These are phyloP conservation scores for Numenius arquata DNA, from an alignment of 2,113 vertebrate genomes.

Conservation along the genomic window DNA sequence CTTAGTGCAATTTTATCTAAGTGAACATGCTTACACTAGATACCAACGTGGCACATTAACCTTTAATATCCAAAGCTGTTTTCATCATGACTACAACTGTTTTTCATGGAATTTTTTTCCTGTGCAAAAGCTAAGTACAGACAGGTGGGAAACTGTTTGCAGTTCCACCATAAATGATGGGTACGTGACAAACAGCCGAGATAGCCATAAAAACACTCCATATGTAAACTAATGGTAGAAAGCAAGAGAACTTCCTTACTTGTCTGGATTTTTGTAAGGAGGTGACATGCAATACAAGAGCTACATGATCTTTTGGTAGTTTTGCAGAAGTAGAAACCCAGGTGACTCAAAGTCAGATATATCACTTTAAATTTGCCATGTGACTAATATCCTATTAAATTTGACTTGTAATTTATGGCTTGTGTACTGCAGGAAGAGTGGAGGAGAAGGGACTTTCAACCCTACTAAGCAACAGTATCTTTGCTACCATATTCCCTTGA, in stretches of 20 bases:
- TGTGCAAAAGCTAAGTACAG: neutral
- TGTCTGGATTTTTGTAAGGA: neutral
- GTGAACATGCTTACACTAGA: neutral
- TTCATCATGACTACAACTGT: neutral
- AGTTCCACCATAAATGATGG: neutral
- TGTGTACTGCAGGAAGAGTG: neutral
- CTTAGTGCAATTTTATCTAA: neutral
- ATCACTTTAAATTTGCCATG: neutral
- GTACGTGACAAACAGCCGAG: neutral
- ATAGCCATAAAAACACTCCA: neutral
- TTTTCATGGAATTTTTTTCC: neutral
- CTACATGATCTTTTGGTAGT: neutral
- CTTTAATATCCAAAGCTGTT: neutral
- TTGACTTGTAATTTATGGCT: neutral
- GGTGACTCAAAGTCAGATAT: neutral
- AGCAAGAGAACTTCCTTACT: neutral
- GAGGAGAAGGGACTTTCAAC: neutral
- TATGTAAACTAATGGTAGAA: neutral
- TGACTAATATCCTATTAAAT: neutral
- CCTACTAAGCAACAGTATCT: neutral
- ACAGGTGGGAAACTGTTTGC: conserved; percentile 19
- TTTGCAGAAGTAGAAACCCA: neutral
- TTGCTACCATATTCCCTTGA: neutral
- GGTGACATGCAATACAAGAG: neutral
- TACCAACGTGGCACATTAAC: neutral